A percentile compares a stretch with the other conserved stretches of the same genome.
Conservation (phyloP, 92 coral and sea anemone genomes). For the Heliopora coerulea region DNA sequence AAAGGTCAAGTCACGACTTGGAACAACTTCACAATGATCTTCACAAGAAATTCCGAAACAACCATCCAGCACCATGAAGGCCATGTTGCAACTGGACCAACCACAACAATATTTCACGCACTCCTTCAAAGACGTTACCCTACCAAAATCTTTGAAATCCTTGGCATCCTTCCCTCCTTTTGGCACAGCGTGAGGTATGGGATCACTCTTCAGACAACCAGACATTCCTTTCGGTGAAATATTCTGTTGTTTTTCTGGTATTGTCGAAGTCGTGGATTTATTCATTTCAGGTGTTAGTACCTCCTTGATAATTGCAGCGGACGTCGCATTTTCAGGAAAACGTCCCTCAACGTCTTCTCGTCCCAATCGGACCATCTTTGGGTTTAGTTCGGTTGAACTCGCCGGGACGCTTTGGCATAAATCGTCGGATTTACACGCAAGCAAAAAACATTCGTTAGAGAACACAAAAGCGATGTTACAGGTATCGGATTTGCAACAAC, state of each 20-base stretch:
- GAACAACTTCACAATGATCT: constrained; percentile 67
- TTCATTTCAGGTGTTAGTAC: neutral
- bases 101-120: constrained; percentile 85
- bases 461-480: constrained; percentile 81
- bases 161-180: constrained; percentile 80
- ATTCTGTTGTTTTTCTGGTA: neutral
- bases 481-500: constrained; percentile 70
- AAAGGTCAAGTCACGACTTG: constrained; percentile 63
- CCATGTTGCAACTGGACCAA: constrained; percentile 84
- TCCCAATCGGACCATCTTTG: constrained; percentile 55
- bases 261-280: neutral
- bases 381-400: constrained; percentile 49
- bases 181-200: constrained; percentile 27
- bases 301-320: constrained; percentile 1
- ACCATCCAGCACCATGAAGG: constrained; percentile 79
- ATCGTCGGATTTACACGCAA: constrained; percentile 58
- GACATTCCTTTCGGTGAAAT: neutral
- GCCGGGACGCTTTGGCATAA: constrained; percentile 80
- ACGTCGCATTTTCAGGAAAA: neutral
- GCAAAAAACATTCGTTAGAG: constrained; percentile 69
- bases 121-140: constrained; percentile 75
- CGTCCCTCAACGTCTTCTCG: neutral
- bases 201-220: constrained; percentile 34
- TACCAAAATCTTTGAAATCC: constrained; percentile 75
- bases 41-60: constrained; percentile 81